Base-by-base conservation (phyloP, 1,140 invertebrate species). In the Zaprionus capensis region DNA sequence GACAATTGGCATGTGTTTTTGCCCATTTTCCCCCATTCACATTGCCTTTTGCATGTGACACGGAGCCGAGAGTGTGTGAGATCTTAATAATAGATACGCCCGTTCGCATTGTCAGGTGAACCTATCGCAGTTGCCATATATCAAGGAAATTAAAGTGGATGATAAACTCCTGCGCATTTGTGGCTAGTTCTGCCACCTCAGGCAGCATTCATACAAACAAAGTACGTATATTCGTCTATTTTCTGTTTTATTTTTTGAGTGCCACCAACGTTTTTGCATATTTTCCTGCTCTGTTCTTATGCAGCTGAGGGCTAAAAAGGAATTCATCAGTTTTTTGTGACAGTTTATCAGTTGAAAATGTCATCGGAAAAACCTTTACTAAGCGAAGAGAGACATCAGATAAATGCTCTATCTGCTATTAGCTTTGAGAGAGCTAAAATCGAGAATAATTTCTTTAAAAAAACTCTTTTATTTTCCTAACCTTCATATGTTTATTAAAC, bases 71-170 rank as follows among this genome's bases (percentile, higher is more conserved):
- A 51, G 81, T 83, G 80, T 72, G 61, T 88, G 83, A 87, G 83
- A 87, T 87, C 78, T 88, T 87, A 88, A 87, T 87, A 84, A 84
- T 88, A 88, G 83, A 88, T 87, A 81, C n/a, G 44, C 57, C 57
- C 55, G 62, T 49, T 69, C 57, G 65, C 71, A 87, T 88, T 84
- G 81, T 84, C 83, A 87, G 83, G 84, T 88, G 65, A 71, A 88
- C 73, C 78, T 87, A 88, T 87, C 83, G 74, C 74, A 67, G 46
- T 51, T 41, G 53, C 68, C 81, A 88, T 88, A 81, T 84, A 84
- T 88, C 84, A 87, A 76, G 81, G 67, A 87, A 81, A 88, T 88
- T 84, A 80, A 84, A 84, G 83, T 84, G 78, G 64, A 53, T 36
- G 31, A 44, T 36, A 36, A 20, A 11, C 70, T 59, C 20, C 44